Evolutionary conservation across 2,888 invertebrate species (phyloP).

Genomic region (Hypercompe scribonia): DNA sequence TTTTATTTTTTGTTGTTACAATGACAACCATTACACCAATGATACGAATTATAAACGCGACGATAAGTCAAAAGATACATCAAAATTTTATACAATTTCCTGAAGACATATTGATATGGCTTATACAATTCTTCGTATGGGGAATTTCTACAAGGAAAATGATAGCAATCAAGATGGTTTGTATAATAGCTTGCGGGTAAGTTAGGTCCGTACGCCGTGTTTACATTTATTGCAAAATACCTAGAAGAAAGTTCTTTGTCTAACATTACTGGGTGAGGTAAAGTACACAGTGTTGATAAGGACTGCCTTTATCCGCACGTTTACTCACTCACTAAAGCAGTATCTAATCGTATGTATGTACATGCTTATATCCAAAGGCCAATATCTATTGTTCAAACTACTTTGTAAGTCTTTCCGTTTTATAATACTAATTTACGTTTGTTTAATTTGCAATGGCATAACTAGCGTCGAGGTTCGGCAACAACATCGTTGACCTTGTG

Average conservation of each 20-base stretch:
- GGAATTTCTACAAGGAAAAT: neutral
- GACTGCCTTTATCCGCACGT: conserved; percentile 75
- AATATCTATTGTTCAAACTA: conserved; percentile 30
- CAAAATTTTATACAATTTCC: conserved; percentile 2
- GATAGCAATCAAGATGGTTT: neutral
- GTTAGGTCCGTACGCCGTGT: conserved; percentile 30
- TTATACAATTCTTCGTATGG: conserved; percentile 4
- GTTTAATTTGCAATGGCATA: neutral
- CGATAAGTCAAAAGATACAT: neutral
- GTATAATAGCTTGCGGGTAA: conserved; percentile 5
- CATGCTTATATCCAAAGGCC: conserved; percentile 38
- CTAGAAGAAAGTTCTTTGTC: conserved; percentile 52
- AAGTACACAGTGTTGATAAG: conserved; percentile 62
- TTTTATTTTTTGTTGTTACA: conserved; percentile 56
- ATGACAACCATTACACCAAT: conserved; percentile 45
- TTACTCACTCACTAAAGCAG: conserved; percentile 66
- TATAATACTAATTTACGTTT: neutral
- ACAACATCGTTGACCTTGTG: conserved; percentile 37
- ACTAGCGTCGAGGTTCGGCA: neutral
- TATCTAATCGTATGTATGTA: conserved; percentile 58
- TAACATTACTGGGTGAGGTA: conserved; percentile 47
- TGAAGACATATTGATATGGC: conserved; percentile 3
- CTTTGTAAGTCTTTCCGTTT: conserved; percentile 7
- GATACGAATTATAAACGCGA: conserved; percentile 24
- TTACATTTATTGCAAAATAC: conserved; percentile 38